Conservation (phyloP, 37 sponge, comb jelly and placozoan genomes). For the Chondrosia reniformis region DNA sequence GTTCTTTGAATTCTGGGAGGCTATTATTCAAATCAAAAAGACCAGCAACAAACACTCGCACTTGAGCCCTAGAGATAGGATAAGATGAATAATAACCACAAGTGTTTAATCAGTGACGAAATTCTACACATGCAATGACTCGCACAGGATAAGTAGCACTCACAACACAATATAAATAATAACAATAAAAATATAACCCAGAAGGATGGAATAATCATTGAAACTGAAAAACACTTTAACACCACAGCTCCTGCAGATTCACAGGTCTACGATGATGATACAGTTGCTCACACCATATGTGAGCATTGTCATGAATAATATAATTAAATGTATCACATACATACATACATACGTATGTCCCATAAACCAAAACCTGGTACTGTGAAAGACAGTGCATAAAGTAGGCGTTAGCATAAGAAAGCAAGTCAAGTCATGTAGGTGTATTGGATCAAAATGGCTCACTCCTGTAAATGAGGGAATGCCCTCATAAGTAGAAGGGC, state of each 20-base stretch:
- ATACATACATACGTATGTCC: neutral
- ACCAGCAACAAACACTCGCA: constrained; percentile 85
- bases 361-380: neutral
- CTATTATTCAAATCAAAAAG: constrained; percentile 81
- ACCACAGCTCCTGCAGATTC: too few relatives aligned
- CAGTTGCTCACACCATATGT: too few relatives aligned
- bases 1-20: constrained; percentile 84
- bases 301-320: too few relatives aligned
- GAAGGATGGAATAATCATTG: too few relatives aligned
- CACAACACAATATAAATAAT: too few relatives aligned
- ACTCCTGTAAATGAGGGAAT: constrained; percentile 91
- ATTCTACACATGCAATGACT: neutral
- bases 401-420: neutral
- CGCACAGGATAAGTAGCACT: neutral
- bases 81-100: too few relatives aligned
- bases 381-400: neutral
- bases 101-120: too few relatives aligned
- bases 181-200: too few relatives aligned
- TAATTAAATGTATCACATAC: too few relatives aligned
- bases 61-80: constrained; percentile 61
- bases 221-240: too few relatives aligned
- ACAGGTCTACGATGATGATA: too few relatives aligned
- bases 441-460: constrained; percentile 20
- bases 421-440: neutral
- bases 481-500: constrained; percentile 83